These are phyloP conservation scores for Meteorus colon DNA, from an alignment of 2,888 invertebrate genomes.

Conservation along the genomic window DNA sequence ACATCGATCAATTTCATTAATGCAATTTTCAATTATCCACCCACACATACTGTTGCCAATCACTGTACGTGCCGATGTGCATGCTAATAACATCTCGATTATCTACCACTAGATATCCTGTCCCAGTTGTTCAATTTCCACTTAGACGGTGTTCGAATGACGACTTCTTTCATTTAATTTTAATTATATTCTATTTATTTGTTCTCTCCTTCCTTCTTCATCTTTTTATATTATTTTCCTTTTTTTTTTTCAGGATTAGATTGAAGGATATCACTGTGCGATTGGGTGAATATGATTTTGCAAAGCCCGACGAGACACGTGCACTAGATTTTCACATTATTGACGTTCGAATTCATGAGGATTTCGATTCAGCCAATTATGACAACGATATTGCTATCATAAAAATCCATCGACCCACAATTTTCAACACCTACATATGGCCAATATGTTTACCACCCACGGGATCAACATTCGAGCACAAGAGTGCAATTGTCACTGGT, in stretches of 20 bases:
- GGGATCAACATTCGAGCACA: slow-evolving; percentile 77
- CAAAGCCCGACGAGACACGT: slow-evolving; percentile 79
- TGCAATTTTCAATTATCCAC: too few relatives aligned
- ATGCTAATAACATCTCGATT: too few relatives aligned
- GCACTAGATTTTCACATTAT: slow-evolving; percentile 81
- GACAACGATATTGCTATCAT: slow-evolving; percentile 87
- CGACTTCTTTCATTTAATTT: neutral
- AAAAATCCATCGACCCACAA: slow-evolving; percentile 79
- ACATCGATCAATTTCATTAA: too few relatives aligned
- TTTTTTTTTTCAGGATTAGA: slow-evolving; percentile 74
- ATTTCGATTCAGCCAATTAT: slow-evolving; percentile 81
- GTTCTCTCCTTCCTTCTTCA: neutral
- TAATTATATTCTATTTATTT: neutral
- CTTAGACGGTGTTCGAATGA: too few relatives aligned
- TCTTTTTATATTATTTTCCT: neutral
- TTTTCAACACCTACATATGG: slow-evolving; percentile 87
- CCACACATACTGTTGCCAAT: too few relatives aligned
- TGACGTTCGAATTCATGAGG: slow-evolving; percentile 80
- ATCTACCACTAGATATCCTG: too few relatives aligned
- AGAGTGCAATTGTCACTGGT: slow-evolving; percentile 82
- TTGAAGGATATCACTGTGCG: slow-evolving; percentile 80
- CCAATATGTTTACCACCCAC: slow-evolving; percentile 87
- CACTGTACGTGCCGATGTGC: too few relatives aligned
- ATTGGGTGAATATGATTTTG: slow-evolving; percentile 88
- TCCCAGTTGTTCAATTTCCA: too few relatives aligned